Evolutionary conservation across 2,797 vertebrate species (phyloP), one percentile per base, ranked within the genome.

Genomic region (Vespertilio murinus): DNA sequence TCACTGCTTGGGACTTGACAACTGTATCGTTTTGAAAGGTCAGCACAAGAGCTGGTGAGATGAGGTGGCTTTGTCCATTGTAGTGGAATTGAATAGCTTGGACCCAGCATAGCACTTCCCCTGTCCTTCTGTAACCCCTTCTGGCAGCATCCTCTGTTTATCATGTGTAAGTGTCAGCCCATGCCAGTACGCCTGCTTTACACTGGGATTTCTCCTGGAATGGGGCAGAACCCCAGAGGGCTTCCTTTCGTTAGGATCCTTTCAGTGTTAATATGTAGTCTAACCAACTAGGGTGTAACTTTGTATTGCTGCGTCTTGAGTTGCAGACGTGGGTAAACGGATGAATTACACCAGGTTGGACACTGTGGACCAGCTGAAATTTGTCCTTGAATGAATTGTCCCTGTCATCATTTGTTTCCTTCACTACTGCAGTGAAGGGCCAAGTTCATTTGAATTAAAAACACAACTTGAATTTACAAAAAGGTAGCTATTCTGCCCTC

Each of bases 391-490:
- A 80, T 87, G 38, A 78, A 65, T 88, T 75, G 28, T 25, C 82
- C 45, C 30, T 95, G 28, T 70, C 65, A 87, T 89, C 77, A 20
- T 93, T 77, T 90, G 30, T 85, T 93, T 89, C 77, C 54, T 73
- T 93, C 59, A 74, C 54, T 28, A 8, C 40, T 78, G 0, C n/a
- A 52, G 0, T 75, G 49, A 87, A 94, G 73, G 35, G 75, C 78
- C 74, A 70, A 33, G 25, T 38, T 56, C 95, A 18, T 80, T 94
- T 61, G n/a, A 83, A 78, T 89, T 96, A 9, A 88, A 74, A 88
- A 73, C 38, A 56, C 87, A 78, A 65, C 33, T 65, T 52, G 28
- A 87, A 49, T 49, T 61, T 81, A 16, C 70, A 59, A 35, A 38
- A 35, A 70, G 61, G 17, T 38, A 52, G 11, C 9, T 47, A 4